Evolutionary conservation across 2,888 invertebrate species (phyloP), one percentile per base, ranked within the genome.

Genomic region (Calliscelio sp.): DNA sequence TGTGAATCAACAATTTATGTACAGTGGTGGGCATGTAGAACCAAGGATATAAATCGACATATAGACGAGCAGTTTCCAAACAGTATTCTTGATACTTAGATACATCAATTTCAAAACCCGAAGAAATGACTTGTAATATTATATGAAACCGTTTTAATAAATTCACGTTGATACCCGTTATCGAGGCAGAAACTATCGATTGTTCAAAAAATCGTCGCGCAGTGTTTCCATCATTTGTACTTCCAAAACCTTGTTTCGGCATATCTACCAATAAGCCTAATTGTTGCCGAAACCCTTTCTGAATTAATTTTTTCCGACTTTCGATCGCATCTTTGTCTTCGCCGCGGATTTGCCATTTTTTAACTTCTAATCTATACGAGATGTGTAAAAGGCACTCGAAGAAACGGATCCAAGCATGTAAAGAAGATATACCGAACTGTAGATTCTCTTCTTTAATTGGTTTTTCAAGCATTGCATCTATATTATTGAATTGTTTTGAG

Each of bases 331-430:
- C 78, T 44, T 68, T 66, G 4, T 78, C 82, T 84, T 70, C 85
- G 68, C 61, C 80, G 10, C 88, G 86, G 20, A 87, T 89, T 88
- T 89, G 89, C 90, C 90, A 91, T 84, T 89, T 86, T 63, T 89
- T 68, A 18, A 90, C 83, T 20, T 87, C 85, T 44, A 91, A 35
- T 86, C 87, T 89, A 80, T 91, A 91, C 16, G 78, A 81, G 41
- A 81, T 63, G 24, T 85, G 83, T 38, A 85, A 57, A 74, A 81
- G 71, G 70, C 79, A 79, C 41, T 85, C 79, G n/a, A 75, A 75
- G 44, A 65, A 75, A 14, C 65, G 61, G 55, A 84, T 38, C 90
- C 90, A 91, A 3, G 89, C 87, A 86, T 91, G 90, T 35, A 91
- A 81, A 38, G 82, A 80, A 44, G 89, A 90, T 41, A 89, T 70